Evolutionary conservation across 2,888 invertebrate genomes (phyloP), one percentile per base, ranked within the genome.

Genomic region (Apamea anceps): DNA sequence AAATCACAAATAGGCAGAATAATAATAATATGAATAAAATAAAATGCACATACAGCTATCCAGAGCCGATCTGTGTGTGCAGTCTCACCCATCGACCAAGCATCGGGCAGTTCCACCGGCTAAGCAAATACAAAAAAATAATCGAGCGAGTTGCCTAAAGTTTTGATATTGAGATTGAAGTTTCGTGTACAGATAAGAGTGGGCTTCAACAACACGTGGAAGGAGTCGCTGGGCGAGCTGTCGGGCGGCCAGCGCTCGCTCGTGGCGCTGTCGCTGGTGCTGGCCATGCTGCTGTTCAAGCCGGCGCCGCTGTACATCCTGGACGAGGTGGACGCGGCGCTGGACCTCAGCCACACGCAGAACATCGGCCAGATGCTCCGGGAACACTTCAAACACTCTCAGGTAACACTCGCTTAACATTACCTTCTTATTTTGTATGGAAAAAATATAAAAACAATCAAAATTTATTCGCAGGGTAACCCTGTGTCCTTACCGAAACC

Each of bases 291-390:
- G 92, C 97, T 99, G 91, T 99, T 99, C 97, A 99, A 99, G 93
- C 99, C 99, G 7, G 99, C 99, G 48, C 99, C 99, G 13, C 97
- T 99, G 28, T 99, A 99, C 96, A 99, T 99, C 94, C 97, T 99
- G 91, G 99, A 99, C 95, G 99, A 99, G 97, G 99, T 99, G 74
- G 99, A 99, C 95, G 99, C 99, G 0, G 99, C 99, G 15, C 97
- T 99, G 48, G 99, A 99, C 97, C 98, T 99, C 87, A 99, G 99
- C 12, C 99, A 99, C 95, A 99, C 99, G 21, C 99, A 99, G 96
- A 99, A 99, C 96, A 99, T 99, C 92, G 99, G 99, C 7, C 98
- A 98, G 90, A 99, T 99, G 99, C 97, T 99, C 72, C 98, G 98
- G 93, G 93, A 95, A 94, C 92, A 92, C 86, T 93, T 93, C 89